Evolutionary conservation across 2,888 invertebrate genomes (phyloP), one percentile per base, ranked within the genome.

Genomic region (Netelia inedita): DNA sequence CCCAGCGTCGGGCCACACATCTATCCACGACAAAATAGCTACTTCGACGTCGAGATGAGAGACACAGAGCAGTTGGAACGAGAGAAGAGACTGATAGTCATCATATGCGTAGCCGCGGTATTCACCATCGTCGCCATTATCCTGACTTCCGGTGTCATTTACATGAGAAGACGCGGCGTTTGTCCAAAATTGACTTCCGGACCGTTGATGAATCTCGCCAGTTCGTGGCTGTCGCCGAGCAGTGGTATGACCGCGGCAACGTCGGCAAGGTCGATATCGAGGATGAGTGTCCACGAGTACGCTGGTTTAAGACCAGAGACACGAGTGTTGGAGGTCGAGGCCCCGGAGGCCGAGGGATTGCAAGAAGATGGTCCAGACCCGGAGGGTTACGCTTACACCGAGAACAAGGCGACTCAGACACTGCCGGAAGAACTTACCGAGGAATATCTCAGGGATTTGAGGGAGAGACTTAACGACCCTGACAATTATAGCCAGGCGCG

Each of bases 371-470:
- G 90, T 0, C 86, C 86, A 50, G 87, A 94, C 6, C 94, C 94
- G 21, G 92, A 91, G 1, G 76, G 90, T 85, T 90, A 94, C 65
- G 88, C 92, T 1, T 92, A 92, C 55, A 90, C 94, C 46, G 96
- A 95, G 87, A 95, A 96, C 89, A 96, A 96, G 92, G 95, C 95
- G 41, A 96, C 96, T 0, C 96, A 96, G 91, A 97, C 97, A 0
- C 94, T 97, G 71, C 97, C 97, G 0, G 97, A 96, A 91, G 97
- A 97, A 91, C 91, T 97, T 66, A 97, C 97, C 0, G 95, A 96
- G 88, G 97, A 97, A 89, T 95, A 97, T 71, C 93, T 97, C 82
- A 96, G 95, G 88, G 95, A 96, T 86, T 94, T 97, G 16, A 95
- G 96, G 79, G 96, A 96, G 87, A 95, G 96, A 89, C 92, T 97